Base-by-base conservation (phyloP, 2,888 invertebrate genomes). In the Plagodis pulveraria region DNA sequence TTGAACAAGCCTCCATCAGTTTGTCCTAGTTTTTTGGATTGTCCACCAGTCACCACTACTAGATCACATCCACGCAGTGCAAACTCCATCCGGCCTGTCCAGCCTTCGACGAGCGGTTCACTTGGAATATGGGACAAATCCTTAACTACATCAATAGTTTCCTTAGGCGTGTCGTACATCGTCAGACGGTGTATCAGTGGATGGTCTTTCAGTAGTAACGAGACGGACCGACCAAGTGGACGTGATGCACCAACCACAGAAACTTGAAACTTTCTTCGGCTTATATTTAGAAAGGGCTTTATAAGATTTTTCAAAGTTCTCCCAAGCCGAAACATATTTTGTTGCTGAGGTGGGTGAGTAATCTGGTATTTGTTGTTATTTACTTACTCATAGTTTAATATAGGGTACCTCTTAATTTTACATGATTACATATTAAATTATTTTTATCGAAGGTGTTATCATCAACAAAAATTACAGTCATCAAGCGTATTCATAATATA, bases 21-120 rank as follows among this genome's bases (percentile, higher is more conserved):
- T 33, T 62, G 57, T 6, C 41, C 49, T 34, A 45, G 42, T 49
- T 49, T 53, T 35, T 45, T 63, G 12, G 55, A 46, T 22, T 63
- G 41, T 49, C 63, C 65, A 40, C 50, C 50, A 45, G 65, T 58
- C 41, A 65, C 47, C 12, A 65, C 48, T 6, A 60, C 62, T 44
- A 65, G 38, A 8, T 65, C 57, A 5, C 51, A 44, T 35, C 44
- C 32, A 47, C 46, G 49, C 6, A 60, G 57, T 2, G 65, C 59
- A 10, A 38, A 46, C 5, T 61, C 64, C 46, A 56, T 61, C 33
- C 41, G 40, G 6, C 44, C 58, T 5, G 50, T 48, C 52, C 62
- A 65, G n/a, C 65, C 57, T n/a, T 60, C 52, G 44, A 48, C 54
- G 6, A 5, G 6, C 6, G 60, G 54, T 49, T 58, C 55, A 32